phyloP scores from a whole-genome alignment of 1,140 invertebrate species.

The Phortica variegata region DNA sequence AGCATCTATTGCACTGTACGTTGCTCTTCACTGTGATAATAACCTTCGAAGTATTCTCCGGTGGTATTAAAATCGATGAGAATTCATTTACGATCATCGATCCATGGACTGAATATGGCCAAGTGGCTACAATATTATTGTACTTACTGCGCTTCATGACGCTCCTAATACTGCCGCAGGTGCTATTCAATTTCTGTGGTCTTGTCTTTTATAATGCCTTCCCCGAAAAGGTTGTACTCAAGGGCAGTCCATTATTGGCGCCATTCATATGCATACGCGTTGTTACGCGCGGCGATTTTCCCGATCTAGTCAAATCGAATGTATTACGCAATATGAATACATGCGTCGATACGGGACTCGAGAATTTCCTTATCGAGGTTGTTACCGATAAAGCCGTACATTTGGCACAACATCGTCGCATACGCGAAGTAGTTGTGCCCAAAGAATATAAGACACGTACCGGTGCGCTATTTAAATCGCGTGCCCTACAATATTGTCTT shows the following conservation, averaged over 20 bases:
- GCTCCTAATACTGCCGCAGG: constrained; percentile 85
- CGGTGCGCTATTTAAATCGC: constrained; percentile 91
- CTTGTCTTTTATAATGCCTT: constrained; percentile 93
- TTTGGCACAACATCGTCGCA: constrained; percentile 69
- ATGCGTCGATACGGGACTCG: constrained; percentile 85
- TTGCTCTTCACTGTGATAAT: constrained; percentile 74
- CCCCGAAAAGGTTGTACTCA: constrained; percentile 86
- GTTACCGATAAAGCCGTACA: constrained; percentile 90
- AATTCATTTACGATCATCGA: constrained; percentile 67
- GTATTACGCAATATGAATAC: constrained; percentile 86
- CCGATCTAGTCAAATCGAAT: constrained; percentile 87
- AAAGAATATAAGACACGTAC: constrained; percentile 81
- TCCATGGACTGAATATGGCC: constrained; percentile 79
- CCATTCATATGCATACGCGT: constrained; percentile 95
- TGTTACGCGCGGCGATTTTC: constrained; percentile 94
- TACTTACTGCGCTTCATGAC: constrained; percentile 81
- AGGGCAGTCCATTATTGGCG: constrained; percentile 85
- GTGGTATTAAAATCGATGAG: constrained; percentile 70
- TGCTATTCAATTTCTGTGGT: constrained; percentile 89
- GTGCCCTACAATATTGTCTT: constrained; percentile 94
- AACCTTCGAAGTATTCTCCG: constrained; percentile 76
- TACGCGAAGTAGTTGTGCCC: constrained; percentile 86
- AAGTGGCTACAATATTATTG: constrained; percentile 69
- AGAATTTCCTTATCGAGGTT: constrained; percentile 97
- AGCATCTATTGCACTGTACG: constrained; percentile 77